phyloP scores from a whole-genome alignment of 1,140 invertebrate species.

The Parapsyche elsis region DNA sequence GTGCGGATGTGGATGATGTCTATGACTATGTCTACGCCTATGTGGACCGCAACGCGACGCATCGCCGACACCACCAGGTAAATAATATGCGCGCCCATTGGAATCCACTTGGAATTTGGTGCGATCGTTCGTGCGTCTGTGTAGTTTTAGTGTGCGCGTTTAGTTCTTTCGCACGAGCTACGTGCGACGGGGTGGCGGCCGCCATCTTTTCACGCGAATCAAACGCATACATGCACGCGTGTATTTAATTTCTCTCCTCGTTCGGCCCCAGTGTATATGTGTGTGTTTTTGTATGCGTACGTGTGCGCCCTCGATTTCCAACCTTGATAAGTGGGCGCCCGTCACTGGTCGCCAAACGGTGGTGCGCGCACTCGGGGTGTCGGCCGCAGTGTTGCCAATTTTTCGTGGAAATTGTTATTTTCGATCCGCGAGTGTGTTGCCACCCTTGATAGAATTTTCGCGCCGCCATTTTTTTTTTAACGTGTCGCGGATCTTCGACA shows the following conservation, averaged over 20 bases:
- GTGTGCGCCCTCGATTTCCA: slow-evolving; percentile 49
- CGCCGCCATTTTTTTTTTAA: background rate
- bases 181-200: slow-evolving; percentile 36
- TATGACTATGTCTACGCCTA: too few species aligned
- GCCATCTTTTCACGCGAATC: slow-evolving; percentile 37
- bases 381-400: too few species aligned
- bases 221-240: too few species aligned
- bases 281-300: slow-evolving; percentile 12
- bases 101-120: background rate
- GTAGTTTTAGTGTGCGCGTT: too few species aligned
- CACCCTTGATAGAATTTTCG: slow-evolving; percentile 33
- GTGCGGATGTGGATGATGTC: background rate
- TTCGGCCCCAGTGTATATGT: background rate
- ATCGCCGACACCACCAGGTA: background rate
- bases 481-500: too few species aligned
- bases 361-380: too few species aligned
- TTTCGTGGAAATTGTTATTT: too few species aligned
- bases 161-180: background rate
- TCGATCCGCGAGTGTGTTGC: background rate
- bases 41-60: background rate
- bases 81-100: too few species aligned
- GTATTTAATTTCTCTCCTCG: too few species aligned
- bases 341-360: background rate
- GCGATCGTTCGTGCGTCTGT: too few species aligned
- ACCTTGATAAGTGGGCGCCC: slow-evolving; percentile 36